phyloP scores from a whole-genome alignment of 1,140 invertebrate species.

The Saccostrea glomerata region DNA sequence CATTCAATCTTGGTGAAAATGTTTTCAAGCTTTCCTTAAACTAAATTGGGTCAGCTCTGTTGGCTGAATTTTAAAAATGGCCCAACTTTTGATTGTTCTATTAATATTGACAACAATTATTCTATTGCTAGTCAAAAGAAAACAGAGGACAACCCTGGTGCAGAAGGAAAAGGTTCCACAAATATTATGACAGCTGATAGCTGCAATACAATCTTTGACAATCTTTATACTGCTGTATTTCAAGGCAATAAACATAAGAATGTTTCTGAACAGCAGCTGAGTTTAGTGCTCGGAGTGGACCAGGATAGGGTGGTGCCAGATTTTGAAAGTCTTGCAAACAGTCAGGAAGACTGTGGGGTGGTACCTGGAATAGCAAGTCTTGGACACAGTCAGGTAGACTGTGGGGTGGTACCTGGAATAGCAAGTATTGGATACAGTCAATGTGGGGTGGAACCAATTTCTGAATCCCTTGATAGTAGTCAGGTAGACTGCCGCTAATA shows the following conservation, averaged over 20 bases:
- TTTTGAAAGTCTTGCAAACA: not conserved
- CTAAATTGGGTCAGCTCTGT: conserved; percentile 4
- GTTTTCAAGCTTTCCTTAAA: not conserved
- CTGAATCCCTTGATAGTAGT: not conserved
- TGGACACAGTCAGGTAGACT: too few species aligned
- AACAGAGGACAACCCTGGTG: not conserved
- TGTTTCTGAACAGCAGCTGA: not conserved
- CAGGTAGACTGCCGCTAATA: not conserved
- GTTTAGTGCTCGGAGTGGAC: too few species aligned
- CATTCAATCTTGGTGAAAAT: not conserved
- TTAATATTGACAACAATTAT: not conserved
- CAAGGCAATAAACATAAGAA: not conserved
- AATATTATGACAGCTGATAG: too few species aligned
- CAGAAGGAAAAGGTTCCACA: not conserved
- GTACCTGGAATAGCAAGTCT: too few species aligned
- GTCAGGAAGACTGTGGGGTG: not conserved
- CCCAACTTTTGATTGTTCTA: not conserved
- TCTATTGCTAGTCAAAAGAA: not conserved
- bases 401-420: too few species aligned
- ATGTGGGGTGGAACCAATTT: not conserved
- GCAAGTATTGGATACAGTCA: too few species aligned
- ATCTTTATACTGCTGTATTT: too few species aligned
- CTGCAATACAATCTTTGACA: too few species aligned
- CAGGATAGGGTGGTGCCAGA: too few species aligned
- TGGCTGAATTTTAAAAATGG: not conserved